A percentile compares a stretch with the other conserved stretches of the same genome.
Conservation (phyloP, 2,888 invertebrate species). For the Stenotaenia linearis region DNA sequence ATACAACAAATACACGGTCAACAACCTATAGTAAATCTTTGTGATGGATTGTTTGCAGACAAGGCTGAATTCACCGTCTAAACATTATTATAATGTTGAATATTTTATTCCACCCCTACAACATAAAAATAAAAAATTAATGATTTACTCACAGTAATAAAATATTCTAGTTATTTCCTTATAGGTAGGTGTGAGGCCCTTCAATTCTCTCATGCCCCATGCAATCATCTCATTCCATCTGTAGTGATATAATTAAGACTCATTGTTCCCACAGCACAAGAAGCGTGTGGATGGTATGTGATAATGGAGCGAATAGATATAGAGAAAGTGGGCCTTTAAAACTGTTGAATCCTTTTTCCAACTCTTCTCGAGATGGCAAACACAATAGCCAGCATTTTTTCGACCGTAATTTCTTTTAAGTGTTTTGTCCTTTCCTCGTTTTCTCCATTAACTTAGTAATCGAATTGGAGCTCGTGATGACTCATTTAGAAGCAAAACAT, state of each 20-base stretch:
- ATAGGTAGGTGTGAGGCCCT: not conserved
- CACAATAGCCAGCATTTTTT: not conserved
- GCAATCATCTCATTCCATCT: not conserved
- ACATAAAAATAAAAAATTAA: not conserved
- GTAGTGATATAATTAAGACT: not conserved
- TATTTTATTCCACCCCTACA: no score
- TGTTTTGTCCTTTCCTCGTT: not conserved
- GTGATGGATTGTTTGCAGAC: no score
- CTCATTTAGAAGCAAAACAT: not conserved
- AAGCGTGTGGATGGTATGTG: not conserved
- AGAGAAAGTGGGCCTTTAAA: not conserved
- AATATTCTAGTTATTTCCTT: not conserved
- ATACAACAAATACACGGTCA: no score
- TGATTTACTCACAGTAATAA: not conserved
- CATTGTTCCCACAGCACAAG: conserved; percentile 1
- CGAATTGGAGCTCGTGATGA: not conserved
- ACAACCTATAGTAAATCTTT: no score
- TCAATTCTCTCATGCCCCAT: not conserved
- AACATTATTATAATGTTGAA: not conserved
- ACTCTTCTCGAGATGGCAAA: not conserved
- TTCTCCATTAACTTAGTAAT: not conserved
- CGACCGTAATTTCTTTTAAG: not conserved
- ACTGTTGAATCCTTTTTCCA: not conserved
- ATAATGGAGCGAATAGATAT: not conserved
- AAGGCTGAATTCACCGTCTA: no score